Base-by-base conservation (phyloP, 1,140 invertebrate species). In the Drosophila biarmipes region DNA sequence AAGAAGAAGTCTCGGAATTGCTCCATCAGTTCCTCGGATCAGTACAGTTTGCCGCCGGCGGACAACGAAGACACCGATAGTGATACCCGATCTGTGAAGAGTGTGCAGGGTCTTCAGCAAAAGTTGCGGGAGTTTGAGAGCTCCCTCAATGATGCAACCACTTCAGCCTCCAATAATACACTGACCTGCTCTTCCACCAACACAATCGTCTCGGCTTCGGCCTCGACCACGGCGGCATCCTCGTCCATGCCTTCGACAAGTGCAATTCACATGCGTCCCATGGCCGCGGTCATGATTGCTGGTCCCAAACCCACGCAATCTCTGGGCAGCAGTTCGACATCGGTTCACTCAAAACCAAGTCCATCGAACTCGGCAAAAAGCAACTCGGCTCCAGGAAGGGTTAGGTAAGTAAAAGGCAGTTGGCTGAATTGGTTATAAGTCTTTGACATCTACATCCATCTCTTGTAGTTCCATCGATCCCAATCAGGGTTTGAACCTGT, bases 1-100 rank as follows among this genome's bases (percentile, higher is more conserved):
- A 97, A 96, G 92, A 96, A 96, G 95, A 96, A 94, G 69, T 95
- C 95, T 85, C 79, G 92, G 17, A 92, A 93, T 64, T 92, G 93
- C 46, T 93, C 93, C 29, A 92, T 91, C 11, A 93, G 93, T 76
- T 93, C 93, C 53, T 89, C 84, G 2, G 89, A 92, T 62, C 78
- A 92, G 56, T 85, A 87, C 57, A 90, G 81, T 15, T 46, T 86
- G 51, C 73, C 81, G 2, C 54, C 78, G 21, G 66, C 52, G 2
- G 90, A 91, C 62, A 75, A 84, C 6, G 84, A 90, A 43, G 91
- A 92, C 31, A 90, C 90, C 0, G 90, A 90, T 21, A 91, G 90
- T 35, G 91, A 91, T 53, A 91, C 90, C 11, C 85, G 87, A 11
- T 92, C 91, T 0, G 89, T 92, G n/a, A 84, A 92, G 21, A 92